Evolutionary conservation across 2,113 vertebrate species (phyloP).

Genomic region (Cacatua alba): DNA sequence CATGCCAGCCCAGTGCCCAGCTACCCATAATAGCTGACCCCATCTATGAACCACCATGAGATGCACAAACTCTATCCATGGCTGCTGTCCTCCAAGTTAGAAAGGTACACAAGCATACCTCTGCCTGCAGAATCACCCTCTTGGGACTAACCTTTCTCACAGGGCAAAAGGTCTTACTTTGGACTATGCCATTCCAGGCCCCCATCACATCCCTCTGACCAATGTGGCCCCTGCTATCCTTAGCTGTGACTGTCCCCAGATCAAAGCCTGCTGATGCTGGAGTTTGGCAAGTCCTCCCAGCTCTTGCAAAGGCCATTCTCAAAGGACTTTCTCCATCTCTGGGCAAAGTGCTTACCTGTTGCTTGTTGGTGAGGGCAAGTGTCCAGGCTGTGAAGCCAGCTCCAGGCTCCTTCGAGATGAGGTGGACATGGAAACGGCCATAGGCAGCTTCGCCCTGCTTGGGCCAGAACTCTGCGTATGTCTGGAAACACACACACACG

Average conservation of each 20-base stretch:
- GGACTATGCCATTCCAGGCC: background rate
- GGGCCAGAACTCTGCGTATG: constrained; percentile 47
- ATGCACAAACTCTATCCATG: background rate
- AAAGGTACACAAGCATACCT: background rate
- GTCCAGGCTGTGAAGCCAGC: constrained; percentile 27
- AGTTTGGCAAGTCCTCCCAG: background rate
- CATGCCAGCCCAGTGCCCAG: background rate
- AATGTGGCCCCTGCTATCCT: background rate
- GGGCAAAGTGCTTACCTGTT: constrained; percentile 40
- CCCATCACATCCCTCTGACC: background rate
- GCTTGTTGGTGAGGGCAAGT: constrained; percentile 27
- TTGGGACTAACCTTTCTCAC: background rate
- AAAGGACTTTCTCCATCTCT: background rate
- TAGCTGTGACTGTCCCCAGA: background rate
- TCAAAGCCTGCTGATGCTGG: background rate
- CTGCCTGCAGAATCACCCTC: background rate
- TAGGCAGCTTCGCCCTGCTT: background rate
- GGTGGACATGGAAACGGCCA: background rate
- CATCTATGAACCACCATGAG: accelerated
- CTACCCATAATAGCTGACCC: background rate
- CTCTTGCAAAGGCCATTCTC: background rate
- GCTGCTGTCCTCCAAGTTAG: background rate
- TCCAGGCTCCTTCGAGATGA: background rate
- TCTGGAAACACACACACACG: background rate
- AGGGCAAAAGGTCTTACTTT: background rate